Percentiles rank a stretch among this genome's conserved stretches.
Evolutionary conservation across 2,797 vertebrate species (phyloP).

Genomic region (Chaenodraco wilsoni): DNA sequence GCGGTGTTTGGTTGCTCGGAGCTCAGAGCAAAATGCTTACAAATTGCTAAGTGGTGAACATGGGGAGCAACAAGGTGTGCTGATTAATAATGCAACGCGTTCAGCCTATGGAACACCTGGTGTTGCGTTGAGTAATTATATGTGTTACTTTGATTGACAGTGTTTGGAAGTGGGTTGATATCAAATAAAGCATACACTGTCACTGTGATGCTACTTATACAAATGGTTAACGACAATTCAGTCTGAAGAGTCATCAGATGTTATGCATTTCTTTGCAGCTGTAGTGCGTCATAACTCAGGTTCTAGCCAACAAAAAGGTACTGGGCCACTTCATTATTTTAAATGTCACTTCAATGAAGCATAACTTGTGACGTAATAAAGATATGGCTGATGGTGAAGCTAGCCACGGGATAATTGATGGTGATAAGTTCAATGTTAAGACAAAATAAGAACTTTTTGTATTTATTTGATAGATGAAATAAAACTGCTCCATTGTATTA

Average conservation of each 20-base stretch:
- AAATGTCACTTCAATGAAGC: slow-evolving; percentile 1
- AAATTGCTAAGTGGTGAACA: slow-evolving; percentile 74
- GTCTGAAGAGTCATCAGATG: not conserved
- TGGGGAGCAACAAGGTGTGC: slow-evolving; percentile 49
- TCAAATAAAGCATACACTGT: too few species aligned
- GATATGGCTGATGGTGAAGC: not conserved
- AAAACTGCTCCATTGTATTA: not conserved
- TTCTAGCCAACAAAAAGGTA: not conserved
- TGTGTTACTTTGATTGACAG: slow-evolving; percentile 22
- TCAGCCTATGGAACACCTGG: slow-evolving; percentile 68
- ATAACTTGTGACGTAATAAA: not conserved
- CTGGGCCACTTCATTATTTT: not conserved
- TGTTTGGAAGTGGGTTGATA: not conserved
- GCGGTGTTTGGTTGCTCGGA: slow-evolving; percentile 69
- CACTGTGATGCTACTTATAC: too few species aligned
- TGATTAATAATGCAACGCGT: slow-evolving; percentile 75
- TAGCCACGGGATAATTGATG: not conserved
- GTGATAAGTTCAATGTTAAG: not conserved
- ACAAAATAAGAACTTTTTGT: not conserved
- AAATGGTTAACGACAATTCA: too few species aligned
- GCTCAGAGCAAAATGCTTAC: slow-evolving; percentile 75
- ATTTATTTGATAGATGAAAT: too few species aligned
- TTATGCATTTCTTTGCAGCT: not conserved
- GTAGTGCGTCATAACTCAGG: not conserved
- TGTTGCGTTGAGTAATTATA: slow-evolving; percentile 14